phyloP scores from a whole-genome alignment of 2,888 invertebrate genomes.

The Octodonta nipae region DNA sequence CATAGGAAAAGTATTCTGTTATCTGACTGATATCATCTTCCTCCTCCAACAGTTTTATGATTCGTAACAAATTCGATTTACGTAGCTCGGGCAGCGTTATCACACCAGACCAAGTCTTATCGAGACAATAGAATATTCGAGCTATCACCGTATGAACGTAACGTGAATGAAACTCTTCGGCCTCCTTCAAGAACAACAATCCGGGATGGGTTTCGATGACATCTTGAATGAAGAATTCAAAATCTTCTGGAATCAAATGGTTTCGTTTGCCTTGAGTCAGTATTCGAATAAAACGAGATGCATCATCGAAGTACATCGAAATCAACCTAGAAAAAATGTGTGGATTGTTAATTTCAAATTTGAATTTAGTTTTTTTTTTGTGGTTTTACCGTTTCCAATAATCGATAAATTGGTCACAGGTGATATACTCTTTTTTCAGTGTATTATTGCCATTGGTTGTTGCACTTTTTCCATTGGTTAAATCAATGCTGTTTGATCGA shows the following conservation, averaged over 20 bases:
- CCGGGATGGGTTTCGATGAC: constrained; percentile 98
- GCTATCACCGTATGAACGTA: constrained; percentile 98
- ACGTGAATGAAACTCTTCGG: constrained; percentile 95
- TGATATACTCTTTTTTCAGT: no score
- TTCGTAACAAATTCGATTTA: constrained; percentile 76
- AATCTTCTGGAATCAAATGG: constrained; percentile 73
- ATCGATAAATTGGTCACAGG: no score
- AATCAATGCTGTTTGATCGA: no score
- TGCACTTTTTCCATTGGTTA: no score
- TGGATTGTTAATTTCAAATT: no score
- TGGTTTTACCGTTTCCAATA: no score
- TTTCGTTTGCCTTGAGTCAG: constrained; percentile 59
- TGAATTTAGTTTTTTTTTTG: no score
- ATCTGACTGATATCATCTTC: constrained; percentile 96
- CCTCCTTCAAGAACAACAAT: constrained; percentile 90
- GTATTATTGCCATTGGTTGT: no score
- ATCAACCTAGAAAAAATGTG: constrained; percentile 53
- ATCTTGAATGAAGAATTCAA: constrained; percentile 87
- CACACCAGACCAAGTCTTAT: constrained; percentile 76
- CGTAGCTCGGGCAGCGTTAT: constrained; percentile 80
- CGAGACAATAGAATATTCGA: constrained; percentile 88
- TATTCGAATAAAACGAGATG: constrained; percentile 78
- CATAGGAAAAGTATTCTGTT: constrained; percentile 85
- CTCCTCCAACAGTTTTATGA: constrained; percentile 73
- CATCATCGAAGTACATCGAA: constrained; percentile 71